Base-by-base conservation (phyloP, 2,888 invertebrate species). In the Pseudococcus longispinus region DNA sequence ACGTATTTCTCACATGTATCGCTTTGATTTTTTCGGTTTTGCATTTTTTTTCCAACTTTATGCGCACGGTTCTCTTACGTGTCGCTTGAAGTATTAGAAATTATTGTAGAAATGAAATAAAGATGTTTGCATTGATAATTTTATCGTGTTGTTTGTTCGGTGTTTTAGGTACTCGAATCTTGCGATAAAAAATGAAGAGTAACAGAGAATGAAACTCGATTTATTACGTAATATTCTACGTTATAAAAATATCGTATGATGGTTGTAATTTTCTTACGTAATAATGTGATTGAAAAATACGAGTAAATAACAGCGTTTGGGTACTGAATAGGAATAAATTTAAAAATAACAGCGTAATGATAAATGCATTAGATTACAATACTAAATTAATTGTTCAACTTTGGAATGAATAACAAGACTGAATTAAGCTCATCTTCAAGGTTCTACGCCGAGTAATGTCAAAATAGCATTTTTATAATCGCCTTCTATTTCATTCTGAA, bases 71-170 rank as follows among this genome's bases (percentile, higher is more conserved):
- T 51, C 37, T 1, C 26, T 80, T 37, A n/a, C n/a, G 37, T 26
- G 83, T 83, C 51, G 60, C 51, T 26, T 55, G 32, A 32, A 29
- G 55, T 32, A 29, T 2, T 6, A 55, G 60, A 84, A 84, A 84
- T 37, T 55, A 55, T 84, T 84, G 60, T 84, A 32, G 37, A 84
- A 84, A 84, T 84, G 84, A 51, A 84, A 60, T 84, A 84, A 60
- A 84, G 20, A 42, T 42, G 42, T 80, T 70, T 80, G 42, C 77
- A 80, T 29, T 42, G 77, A 80, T 29, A 80, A n/a, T 42, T 70
- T 70, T 6, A 29, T 26, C 1, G 70, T 29, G 70, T 70, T 15
- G 4, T 70, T 70, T 29, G 26, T 70, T 70, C 29, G 2, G 5
- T 70, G 1, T 29, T 20, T n/a, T n/a, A n/a, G n/a, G n/a, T 51